Evolutionary conservation across 2,797 vertebrate species (phyloP), one percentile per base, ranked within the genome.

Genomic region (Catamblyrhynchus diadema): DNA sequence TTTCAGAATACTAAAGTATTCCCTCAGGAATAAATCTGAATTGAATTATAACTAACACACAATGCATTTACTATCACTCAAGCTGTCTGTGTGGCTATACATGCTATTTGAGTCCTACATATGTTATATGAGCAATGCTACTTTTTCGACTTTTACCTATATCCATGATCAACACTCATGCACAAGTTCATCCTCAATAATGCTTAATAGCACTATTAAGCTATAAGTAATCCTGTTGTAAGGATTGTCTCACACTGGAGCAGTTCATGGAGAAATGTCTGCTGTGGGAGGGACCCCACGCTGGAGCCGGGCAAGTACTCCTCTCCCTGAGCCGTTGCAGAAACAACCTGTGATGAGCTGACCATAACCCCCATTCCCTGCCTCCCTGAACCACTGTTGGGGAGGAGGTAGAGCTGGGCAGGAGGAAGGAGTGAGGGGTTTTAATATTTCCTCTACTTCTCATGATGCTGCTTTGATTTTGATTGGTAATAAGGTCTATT

Each of bases 271-370:
- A 32, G 42, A 86, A 10, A 18, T 78, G 21, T 25, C 18, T 70
- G 35, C 56, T 33, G 12, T 19, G 33, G 32, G 21, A 86, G 41
- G 21, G 56, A 41, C 5, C 20, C 41, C 33, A 35, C 0, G 0
- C 25, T 61, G 41, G 14, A 48, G 56, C 25, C 54, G 30, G 22
- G 17, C 11, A 41, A 62, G 41, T 30, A 23, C 18, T 70, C 32
- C 15, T 62, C 30, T 41, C 54, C 28, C 22, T 42, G 48, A 48
- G 37, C 42, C 23, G 8, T 1, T 12, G 47, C 30, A 54, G 54
- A 18, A 33, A 47, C 23, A 45, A 5, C 0, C 0, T 54, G 25
- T 10, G 33, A 47, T 69, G 33, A 54, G 6, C 41, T 61, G 56
- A 33, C 17, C 16, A 24, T 7, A 61, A 21, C 3, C 7, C 28